Conservation (phyloP, 2,113 vertebrate species). For the Chunga burmeisteri region DNA sequence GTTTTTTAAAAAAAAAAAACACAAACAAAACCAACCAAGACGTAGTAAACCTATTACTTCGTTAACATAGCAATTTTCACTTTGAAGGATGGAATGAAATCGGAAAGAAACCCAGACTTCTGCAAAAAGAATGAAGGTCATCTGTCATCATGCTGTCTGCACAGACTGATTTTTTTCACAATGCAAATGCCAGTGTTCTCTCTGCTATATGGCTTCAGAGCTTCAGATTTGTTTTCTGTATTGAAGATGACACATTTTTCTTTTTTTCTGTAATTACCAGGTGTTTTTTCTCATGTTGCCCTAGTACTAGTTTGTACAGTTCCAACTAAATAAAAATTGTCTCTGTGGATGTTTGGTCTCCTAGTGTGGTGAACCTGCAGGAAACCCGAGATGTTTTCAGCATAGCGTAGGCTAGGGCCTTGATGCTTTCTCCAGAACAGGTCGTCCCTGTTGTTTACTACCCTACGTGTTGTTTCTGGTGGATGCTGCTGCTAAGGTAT, state of each 20-base stretch:
- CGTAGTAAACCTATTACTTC: neutral
- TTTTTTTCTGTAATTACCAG: neutral
- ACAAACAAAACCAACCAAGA: no score
- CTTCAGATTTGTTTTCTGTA: neutral
- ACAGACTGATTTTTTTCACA: neutral
- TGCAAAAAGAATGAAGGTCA: neutral
- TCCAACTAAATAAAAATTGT: fast-evolving
- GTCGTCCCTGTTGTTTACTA: neutral
- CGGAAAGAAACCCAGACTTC: neutral
- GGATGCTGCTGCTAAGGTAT: neutral
- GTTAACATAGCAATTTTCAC: neutral
- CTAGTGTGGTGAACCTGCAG: neutral
- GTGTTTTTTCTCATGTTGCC: neutral
- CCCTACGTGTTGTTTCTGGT: neutral
- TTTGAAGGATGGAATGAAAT: neutral
- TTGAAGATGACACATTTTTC: neutral
- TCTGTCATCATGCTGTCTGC: neutral
- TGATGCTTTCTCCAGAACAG: neutral
- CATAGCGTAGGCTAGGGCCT: neutral
- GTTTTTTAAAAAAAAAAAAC: neutral
- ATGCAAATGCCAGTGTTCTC: neutral
- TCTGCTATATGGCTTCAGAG: neutral
- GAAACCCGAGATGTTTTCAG: neutral
- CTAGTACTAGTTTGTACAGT: neutral
- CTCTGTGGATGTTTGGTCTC: neutral